phyloP scores from a whole-genome alignment of 2,113 vertebrate species.

The Oostethus manadensis region DNA sequence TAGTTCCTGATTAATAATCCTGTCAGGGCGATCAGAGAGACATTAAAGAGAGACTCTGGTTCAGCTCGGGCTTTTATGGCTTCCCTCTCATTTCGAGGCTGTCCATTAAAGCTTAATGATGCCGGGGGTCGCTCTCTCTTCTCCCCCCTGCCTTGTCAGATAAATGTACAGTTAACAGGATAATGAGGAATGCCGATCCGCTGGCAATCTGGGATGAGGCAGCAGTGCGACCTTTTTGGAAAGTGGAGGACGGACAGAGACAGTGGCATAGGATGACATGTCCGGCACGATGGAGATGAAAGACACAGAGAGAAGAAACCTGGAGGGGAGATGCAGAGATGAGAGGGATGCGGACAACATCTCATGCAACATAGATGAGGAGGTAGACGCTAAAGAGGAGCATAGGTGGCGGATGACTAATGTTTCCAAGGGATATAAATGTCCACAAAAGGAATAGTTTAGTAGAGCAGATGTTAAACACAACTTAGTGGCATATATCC shows the following conservation, averaged over 20 bases:
- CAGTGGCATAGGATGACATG: constrained; percentile 43
- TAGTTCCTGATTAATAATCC: constrained; percentile 92
- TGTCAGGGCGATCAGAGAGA: constrained; percentile 87
- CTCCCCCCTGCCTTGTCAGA: constrained; percentile 92
- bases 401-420: constrained; percentile 20
- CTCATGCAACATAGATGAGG: constrained; percentile 60
- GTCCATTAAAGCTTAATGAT: constrained; percentile 98
- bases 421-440: not conserved
- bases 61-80: constrained; percentile 74
- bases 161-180: constrained; percentile 96
- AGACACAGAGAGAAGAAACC: constrained; percentile 35
- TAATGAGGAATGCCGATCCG: constrained; percentile 91
- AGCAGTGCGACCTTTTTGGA: constrained; percentile 70
- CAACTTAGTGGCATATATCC: no score
- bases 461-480: no score
- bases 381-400: constrained; percentile 39
- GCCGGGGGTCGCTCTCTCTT: constrained; percentile 80
- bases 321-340: constrained; percentile 45
- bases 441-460: not conserved
- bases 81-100: constrained; percentile 82
- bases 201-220: constrained; percentile 67
- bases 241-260: constrained; percentile 47
- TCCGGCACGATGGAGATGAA: constrained; percentile 47
- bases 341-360: constrained; percentile 51
- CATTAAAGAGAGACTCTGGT: constrained; percentile 88